phyloP scores from a whole-genome alignment of 2,888 invertebrate genomes.

The Drosophila paramelanica region DNA sequence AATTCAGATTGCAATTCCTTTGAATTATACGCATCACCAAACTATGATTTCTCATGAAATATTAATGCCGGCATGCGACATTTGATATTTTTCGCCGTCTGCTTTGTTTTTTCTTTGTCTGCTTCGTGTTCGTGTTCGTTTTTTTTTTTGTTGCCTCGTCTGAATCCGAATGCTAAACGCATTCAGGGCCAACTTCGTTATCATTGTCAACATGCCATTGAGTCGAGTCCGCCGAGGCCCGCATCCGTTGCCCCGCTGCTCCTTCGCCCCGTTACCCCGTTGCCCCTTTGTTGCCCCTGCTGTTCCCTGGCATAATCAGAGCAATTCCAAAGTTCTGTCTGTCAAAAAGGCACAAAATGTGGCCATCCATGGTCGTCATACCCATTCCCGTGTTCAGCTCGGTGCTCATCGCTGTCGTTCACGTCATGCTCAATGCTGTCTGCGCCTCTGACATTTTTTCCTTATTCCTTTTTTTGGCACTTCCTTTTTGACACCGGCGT shows the following conservation, averaged over 20 bases:
- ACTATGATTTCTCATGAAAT: conserved; percentile 79
- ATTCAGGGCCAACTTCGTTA: conserved; percentile 74
- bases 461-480: conserved; percentile 47
- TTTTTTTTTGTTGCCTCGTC: neutral
- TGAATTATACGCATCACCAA: conserved; percentile 79
- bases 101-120: conserved; percentile 28
- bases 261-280: neutral
- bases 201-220: conserved; percentile 79
- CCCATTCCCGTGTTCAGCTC: conserved; percentile 14
- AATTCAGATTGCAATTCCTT: conserved; percentile 78
- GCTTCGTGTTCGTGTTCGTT: neutral
- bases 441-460: conserved; percentile 30
- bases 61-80: conserved; percentile 76
- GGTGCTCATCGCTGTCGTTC: conserved; percentile 30
- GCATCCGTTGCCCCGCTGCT: conserved; percentile 18
- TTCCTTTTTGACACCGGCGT: conserved; percentile 76
- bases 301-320: conserved; percentile 65
- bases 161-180: conserved; percentile 41
- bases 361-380: conserved; percentile 52
- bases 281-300: neutral
- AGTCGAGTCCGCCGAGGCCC: conserved; percentile 53
- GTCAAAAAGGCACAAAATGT: conserved; percentile 74
- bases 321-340: conserved; percentile 74
- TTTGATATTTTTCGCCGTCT: conserved; percentile 68
- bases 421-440: conserved; percentile 41